phyloP scores from a whole-genome alignment of 2,797 vertebrate genomes.

The Threskiornis aethiopicus region DNA sequence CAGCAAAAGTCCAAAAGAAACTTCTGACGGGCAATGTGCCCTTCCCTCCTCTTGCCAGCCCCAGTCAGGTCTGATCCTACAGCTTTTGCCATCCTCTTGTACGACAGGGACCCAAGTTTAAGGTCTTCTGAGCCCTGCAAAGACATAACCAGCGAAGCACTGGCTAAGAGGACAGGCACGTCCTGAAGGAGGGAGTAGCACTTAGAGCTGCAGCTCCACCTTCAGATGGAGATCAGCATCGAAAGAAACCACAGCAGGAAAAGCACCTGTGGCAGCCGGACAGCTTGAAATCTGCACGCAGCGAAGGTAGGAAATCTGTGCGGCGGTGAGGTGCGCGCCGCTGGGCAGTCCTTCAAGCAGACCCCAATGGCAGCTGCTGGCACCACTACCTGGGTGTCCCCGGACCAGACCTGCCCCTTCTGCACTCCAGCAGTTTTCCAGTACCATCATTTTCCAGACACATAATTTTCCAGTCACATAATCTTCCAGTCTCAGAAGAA shows the following conservation, averaged over 20 bases:
- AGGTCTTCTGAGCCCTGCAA: background rate
- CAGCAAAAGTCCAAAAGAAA: background rate
- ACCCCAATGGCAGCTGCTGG: background rate
- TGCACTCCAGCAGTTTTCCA: background rate
- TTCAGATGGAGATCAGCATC: background rate
- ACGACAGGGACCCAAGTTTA: background rate
- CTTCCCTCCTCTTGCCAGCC: background rate
- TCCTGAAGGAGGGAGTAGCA: background rate
- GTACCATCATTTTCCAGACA: background rate
- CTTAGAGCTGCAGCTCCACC: constrained; percentile 19
- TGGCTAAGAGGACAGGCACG: background rate
- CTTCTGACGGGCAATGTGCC: background rate
- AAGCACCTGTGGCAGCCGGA: rapidly evolving
- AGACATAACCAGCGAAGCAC: background rate
- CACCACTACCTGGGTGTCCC: background rate
- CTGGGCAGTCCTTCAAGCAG: background rate
- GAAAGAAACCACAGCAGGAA: background rate
- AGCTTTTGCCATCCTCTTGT: background rate
- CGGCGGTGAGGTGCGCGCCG: rapidly evolving
- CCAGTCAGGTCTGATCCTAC: background rate
- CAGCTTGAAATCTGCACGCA: background rate
- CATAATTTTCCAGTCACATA: background rate
- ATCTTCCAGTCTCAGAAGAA: background rate
- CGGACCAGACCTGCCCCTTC: rapidly evolving
- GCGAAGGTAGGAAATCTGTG: rapidly evolving